phyloP scores from a whole-genome alignment of 2,113 vertebrate genomes.

The Sigmodon hispidus region DNA sequence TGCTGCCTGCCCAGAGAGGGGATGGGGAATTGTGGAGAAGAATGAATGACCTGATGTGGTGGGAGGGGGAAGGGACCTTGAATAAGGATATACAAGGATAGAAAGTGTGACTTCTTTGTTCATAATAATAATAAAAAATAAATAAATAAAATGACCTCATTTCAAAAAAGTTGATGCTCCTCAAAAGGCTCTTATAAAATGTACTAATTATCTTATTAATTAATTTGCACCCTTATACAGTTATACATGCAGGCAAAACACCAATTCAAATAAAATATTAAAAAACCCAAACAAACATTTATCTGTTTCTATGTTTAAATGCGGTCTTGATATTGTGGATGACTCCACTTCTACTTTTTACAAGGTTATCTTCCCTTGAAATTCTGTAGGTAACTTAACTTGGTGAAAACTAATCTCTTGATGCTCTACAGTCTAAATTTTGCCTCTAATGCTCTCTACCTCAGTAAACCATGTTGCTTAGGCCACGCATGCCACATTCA shows the following conservation, averaged over 20 bases:
- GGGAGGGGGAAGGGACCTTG: no score
- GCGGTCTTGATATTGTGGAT: background rate
- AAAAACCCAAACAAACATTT: no score
- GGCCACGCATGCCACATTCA: background rate
- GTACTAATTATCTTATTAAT: conserved; percentile 53
- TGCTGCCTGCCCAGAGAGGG: no score
- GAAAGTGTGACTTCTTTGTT: no score
- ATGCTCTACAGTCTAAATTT: background rate
- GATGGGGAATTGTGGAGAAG: no score
- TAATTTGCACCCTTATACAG: conserved; percentile 42
- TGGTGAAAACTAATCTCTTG: background rate
- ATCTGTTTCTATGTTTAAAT: conserved; percentile 35
- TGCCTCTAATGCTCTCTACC: background rate
- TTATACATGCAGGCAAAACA: no score
- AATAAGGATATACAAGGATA: no score
- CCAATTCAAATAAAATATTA: no score
- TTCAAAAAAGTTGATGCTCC: conserved; percentile 59
- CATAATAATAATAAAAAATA: no score
- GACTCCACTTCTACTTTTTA: conserved; percentile 20
- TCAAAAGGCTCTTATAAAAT: conserved; percentile 48
- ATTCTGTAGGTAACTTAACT: background rate
- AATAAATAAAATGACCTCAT: no score
- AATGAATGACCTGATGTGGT: no score
- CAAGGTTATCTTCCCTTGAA: conserved; percentile 20
- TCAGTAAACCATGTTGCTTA: conserved; percentile 30